Conservation (phyloP, 1,140 invertebrate genomes). For the Zaprionus capensis region DNA sequence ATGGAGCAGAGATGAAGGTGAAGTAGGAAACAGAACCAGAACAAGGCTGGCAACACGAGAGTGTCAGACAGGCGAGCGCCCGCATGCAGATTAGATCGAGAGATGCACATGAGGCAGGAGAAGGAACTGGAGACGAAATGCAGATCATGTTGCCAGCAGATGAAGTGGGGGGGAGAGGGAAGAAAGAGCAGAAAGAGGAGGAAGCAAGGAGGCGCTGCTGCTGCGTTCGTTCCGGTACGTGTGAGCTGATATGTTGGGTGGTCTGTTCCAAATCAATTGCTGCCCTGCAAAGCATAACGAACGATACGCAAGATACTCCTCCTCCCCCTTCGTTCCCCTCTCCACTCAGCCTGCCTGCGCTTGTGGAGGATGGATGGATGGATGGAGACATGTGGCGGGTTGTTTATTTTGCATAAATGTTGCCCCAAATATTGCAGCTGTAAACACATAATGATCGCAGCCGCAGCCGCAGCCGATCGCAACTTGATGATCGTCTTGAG, state of each 20-base stretch:
- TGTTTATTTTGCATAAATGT: slow-evolving; percentile 83
- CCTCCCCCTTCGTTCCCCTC: neutral
- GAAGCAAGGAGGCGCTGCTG: slow-evolving; percentile 28
- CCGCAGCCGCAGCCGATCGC: slow-evolving; percentile 35
- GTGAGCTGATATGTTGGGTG: slow-evolving; percentile 82
- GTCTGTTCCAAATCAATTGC: slow-evolving; percentile 83
- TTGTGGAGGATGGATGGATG: neutral
- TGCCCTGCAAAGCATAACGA: slow-evolving; percentile 53
- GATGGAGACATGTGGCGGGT: slow-evolving; percentile 19
- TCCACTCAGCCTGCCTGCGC: neutral
- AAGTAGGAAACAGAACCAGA: slow-evolving; percentile 67
- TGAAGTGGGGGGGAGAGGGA: slow-evolving; percentile 4
- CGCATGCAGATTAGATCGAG: slow-evolving; percentile 68
- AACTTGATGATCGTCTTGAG: slow-evolving; percentile 50
- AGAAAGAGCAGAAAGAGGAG: neutral
- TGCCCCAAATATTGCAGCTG: slow-evolving; percentile 82
- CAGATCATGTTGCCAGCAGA: slow-evolving; percentile 47
- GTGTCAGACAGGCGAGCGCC: slow-evolving; percentile 62
- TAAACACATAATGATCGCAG: slow-evolving; percentile 75
- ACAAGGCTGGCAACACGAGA: slow-evolving; percentile 70
- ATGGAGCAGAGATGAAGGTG: neutral
- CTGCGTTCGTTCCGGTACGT: slow-evolving; percentile 69
- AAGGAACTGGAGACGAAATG: neutral
- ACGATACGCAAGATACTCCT: slow-evolving; percentile 2
- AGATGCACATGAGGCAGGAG: slow-evolving; percentile 12